These are phyloP conservation scores for Budorcas taxicolor DNA, from an alignment of 2,113 vertebrate species.

Conservation along the genomic window DNA sequence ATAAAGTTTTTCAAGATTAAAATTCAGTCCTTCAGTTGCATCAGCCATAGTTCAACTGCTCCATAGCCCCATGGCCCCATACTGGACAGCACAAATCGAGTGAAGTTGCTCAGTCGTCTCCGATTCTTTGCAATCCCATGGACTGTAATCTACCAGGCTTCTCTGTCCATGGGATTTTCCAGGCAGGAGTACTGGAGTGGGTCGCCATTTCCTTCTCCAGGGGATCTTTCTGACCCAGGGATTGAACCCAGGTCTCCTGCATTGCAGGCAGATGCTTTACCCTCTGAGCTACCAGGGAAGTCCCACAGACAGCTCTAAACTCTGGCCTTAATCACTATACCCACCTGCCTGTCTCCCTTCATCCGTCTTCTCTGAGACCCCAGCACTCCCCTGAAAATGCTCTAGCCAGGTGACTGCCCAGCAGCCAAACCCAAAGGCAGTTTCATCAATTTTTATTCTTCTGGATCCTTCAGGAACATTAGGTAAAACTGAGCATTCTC, in stretches of 20 bases:
- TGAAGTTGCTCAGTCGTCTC: not conserved
- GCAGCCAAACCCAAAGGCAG: not conserved
- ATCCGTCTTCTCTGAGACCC: not conserved
- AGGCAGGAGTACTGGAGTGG: too few relatives aligned
- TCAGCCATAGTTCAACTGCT: not conserved
- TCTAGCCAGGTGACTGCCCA: not conserved
- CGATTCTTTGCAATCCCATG: too few relatives aligned
- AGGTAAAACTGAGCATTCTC: not conserved
- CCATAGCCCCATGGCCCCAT: not conserved
- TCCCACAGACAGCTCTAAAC: not conserved
- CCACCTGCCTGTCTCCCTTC: not conserved
- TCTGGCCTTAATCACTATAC: not conserved
- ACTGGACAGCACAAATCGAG: not conserved
- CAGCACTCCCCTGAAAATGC: not conserved
- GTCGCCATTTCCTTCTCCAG: too few relatives aligned
- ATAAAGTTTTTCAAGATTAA: not conserved
- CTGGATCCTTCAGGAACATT: not conserved
- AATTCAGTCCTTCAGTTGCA: not conserved
- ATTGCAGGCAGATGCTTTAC: too few relatives aligned
- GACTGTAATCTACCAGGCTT: too few relatives aligned
- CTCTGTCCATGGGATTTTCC: too few relatives aligned
- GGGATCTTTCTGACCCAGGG: too few relatives aligned
- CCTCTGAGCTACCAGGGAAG: too few relatives aligned
- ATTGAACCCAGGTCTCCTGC: too few relatives aligned
- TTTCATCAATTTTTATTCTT: not conserved